Percentiles rank a stretch among this genome's conserved stretches.
These are phyloP conservation scores for Marisa cornuarietis DNA, from an alignment of 1,140 invertebrate genomes.

Conservation along the genomic window DNA sequence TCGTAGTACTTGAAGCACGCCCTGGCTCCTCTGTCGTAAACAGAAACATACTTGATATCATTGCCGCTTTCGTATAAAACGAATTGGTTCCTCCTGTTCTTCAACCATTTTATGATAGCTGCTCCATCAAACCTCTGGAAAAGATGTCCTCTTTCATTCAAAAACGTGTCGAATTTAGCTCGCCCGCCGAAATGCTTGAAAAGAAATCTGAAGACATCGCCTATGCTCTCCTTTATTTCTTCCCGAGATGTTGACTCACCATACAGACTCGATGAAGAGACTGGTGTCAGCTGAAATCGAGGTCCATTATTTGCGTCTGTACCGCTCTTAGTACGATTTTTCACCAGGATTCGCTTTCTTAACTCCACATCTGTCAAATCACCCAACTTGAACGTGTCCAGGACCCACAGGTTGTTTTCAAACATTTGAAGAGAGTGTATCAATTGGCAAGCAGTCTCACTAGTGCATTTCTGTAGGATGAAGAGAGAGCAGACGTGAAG, in stretches of 20 bases:
- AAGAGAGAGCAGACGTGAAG: not conserved
- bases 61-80: not conserved
- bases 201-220: not conserved
- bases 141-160: not conserved
- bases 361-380: not conserved
- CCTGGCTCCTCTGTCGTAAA: not conserved
- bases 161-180: not conserved
- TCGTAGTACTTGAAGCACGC: not conserved
- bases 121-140: not conserved
- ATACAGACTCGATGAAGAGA: too few relatives aligned
- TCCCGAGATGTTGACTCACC: too few relatives aligned
- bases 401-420: conserved; percentile 11
- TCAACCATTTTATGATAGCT: not conserved
- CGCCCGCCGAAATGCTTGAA: not conserved
- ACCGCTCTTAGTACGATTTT: too few relatives aligned
- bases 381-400: conserved; percentile 2
- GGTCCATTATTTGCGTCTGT: too few relatives aligned
- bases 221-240: not conserved
- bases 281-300: too few relatives aligned
- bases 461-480: not conserved
- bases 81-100: not conserved
- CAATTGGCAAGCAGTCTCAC: not conserved
- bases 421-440: not conserved
- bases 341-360: too few relatives aligned
- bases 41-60: not conserved